phyloP scores from a whole-genome alignment of 2,797 vertebrate genomes.

The Enteromius thamalakanensis region DNA sequence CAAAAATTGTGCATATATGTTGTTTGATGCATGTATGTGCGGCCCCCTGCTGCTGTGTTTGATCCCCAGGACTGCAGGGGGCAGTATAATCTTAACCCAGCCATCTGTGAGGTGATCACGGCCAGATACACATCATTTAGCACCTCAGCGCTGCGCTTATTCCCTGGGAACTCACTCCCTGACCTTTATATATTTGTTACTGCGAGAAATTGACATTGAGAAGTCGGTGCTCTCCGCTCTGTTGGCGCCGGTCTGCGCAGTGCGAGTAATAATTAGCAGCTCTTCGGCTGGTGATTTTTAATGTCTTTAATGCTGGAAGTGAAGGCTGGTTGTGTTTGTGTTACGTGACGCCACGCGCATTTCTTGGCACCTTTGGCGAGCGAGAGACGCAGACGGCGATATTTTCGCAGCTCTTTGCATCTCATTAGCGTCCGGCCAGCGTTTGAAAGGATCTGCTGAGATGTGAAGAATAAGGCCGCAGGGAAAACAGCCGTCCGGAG shows the following conservation, averaged over 20 bases:
- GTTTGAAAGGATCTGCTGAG: slow-evolving; percentile 75
- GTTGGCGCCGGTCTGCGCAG: slow-evolving; percentile 65
- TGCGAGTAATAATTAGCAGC: slow-evolving; percentile 82
- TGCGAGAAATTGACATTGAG: slow-evolving; percentile 80
- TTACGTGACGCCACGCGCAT: slow-evolving; percentile 70
- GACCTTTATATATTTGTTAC: slow-evolving; percentile 86
- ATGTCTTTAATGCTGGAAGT: slow-evolving; percentile 72
- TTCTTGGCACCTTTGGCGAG: slow-evolving; percentile 62
- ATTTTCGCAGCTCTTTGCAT: slow-evolving; percentile 74
- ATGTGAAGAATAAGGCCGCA: slow-evolving; percentile 77
- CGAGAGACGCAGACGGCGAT: slow-evolving; percentile 39
- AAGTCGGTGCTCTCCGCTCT: slow-evolving; percentile 67
- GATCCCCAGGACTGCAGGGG: slow-evolving; percentile 43
- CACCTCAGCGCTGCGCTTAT: slow-evolving; percentile 68
- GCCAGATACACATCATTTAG: slow-evolving; percentile 63
- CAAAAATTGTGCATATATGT: neutral
- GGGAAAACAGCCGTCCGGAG: slow-evolving; percentile 74
- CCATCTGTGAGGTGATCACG: slow-evolving; percentile 33
- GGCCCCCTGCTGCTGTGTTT: neutral
- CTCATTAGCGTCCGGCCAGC: slow-evolving; percentile 72
- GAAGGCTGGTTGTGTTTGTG: slow-evolving; percentile 74
- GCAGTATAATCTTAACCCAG: slow-evolving; percentile 40
- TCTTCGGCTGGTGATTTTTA: slow-evolving; percentile 70
- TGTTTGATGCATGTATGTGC: neutral
- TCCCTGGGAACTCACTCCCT: slow-evolving; percentile 74